Base-by-base conservation (phyloP, 2,113 vertebrate species). In the Prinia subflava region DNA sequence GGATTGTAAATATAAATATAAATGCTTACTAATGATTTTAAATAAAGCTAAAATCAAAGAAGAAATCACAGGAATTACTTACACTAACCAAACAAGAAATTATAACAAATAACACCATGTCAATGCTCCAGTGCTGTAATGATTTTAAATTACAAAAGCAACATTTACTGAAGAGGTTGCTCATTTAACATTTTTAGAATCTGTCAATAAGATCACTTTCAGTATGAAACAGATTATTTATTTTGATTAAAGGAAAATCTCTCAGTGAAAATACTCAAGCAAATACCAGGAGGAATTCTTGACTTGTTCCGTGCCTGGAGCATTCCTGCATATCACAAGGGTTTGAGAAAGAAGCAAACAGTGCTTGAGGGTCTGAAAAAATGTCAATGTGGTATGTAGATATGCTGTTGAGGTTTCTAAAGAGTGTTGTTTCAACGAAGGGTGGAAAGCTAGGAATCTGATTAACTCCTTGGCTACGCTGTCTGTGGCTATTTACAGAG, bases 81-180 rank as follows among this genome's bases (percentile, higher is more conserved):
- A 77, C 42, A 83, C 56, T 97, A 96, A 96, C 90, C 46, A 96
- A 97, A 96, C 74, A 97, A 97, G 93, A 98, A 98, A 98, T 98
- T 97, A 92, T 97, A 97, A 97, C 90, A 97, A 97, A 98, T 97
- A 97, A 96, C 94, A 96, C 67, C 42, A 59, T 83, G 96, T 97
- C 97, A 97, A 84, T 87, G 53, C 22, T 94, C 89, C 56, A 95
- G 84, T 74, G 77, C 71, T 53, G 50, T 96, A 97, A 98, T 97
- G 98, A 97, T 98, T 98, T 98, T 97, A 97, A 98, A 98, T 98
- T 97, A 97, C 96, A 96, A 97, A 87, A 95, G 47, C 74, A 96
- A 88, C 77, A 87, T 95, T 97, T 97, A 94, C 94, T 89, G 88
- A 71, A 92, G 93, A 94, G 78, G 93, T 97, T 97, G 55, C 94